Base-by-base conservation (phyloP, 37 sponge, comb jelly and placozoan species). In the Halisarca cf. caerulea region DNA sequence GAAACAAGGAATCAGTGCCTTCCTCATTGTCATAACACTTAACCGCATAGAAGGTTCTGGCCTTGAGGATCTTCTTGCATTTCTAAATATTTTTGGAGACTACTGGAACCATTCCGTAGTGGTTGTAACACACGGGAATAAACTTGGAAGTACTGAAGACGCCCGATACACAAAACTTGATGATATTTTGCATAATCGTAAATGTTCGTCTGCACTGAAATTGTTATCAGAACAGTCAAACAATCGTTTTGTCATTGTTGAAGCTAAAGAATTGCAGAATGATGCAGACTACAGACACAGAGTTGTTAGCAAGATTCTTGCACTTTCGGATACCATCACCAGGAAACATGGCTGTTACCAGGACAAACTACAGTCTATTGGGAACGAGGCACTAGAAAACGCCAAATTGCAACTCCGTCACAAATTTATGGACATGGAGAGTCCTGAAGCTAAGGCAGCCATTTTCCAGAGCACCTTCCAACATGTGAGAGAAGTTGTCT, bases 191-290 rank as follows among this genome's bases (percentile, higher is more conserved):
- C 2, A 74, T 0, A 8, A 62, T 62, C 51, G 9, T 47, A 47
- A 47, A 14, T 47, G 51, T 47, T 11, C 51, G n/a, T n/a, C n/a
- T n/a, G n/a, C n/a, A n/a, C n/a, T n/a, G n/a, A n/a, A n/a, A n/a
- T n/a, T n/a, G n/a, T n/a, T n/a, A n/a, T n/a, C n/a, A n/a, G n/a
- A 37, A 39, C 14, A 71, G 40, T 5, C 39, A 7, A 30, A 30
- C 32, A 18, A 37, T 71, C 72, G 72, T 23, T 71, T 37, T 18
- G 72, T 71, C 21, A 71, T 71, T 71, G 72, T 71, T 71, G 72
- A 71, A 36, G 37, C 40, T 7, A 33, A 71, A 30, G 40, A 71
- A 2, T 71, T 5, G 72, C 5, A 18, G 8, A 30, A 35, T 38
- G 40, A 37, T 37, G 5, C 23, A 71, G 72, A 14, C 8, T 71